phyloP scores from a whole-genome alignment of 1,140 invertebrate genomes.

The Lepidurus packardi region DNA sequence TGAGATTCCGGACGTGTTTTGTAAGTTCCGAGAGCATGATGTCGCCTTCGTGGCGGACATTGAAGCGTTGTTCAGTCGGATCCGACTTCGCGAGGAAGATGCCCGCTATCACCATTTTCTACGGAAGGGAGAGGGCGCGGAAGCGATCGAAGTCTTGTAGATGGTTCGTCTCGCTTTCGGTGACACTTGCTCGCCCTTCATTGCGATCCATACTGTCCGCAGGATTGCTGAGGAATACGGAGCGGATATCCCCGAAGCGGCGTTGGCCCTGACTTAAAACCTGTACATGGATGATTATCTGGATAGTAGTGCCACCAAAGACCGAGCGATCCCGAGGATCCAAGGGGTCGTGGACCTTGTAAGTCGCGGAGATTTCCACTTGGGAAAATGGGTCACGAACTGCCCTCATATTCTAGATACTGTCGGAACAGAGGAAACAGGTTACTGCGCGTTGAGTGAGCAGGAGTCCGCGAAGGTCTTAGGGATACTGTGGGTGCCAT shows the following conservation, averaged over 20 bases:
- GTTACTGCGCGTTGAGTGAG: too few species aligned
- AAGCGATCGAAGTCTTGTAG: conserved; percentile 9
- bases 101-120: conserved; percentile 32
- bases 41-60: conserved; percentile 25
- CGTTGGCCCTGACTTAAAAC: conserved; percentile 11
- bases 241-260: not conserved
- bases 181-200: conserved; percentile 14
- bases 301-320: conserved; percentile 19
- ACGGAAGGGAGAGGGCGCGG: conserved; percentile 25
- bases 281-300: conserved; percentile 37
- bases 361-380: too few species aligned
- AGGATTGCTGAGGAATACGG: conserved; percentile 12
- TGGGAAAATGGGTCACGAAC: not conserved
- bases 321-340: conserved; percentile 23
- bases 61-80: conserved; percentile 25
- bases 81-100: conserved; percentile 28
- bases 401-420: too few species aligned
- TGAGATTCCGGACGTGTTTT: conserved; percentile 17
- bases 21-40: conserved; percentile 8
- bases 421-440: too few species aligned
- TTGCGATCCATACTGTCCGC: conserved; percentile 18
- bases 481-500: too few species aligned
- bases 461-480: too few species aligned
- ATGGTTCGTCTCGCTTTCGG: conserved; percentile 16
- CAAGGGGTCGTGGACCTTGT: too few species aligned